Evolutionary conservation across 2,797 vertebrate species (phyloP).

Genomic region (Melanogrammus aeglefinus): DNA sequence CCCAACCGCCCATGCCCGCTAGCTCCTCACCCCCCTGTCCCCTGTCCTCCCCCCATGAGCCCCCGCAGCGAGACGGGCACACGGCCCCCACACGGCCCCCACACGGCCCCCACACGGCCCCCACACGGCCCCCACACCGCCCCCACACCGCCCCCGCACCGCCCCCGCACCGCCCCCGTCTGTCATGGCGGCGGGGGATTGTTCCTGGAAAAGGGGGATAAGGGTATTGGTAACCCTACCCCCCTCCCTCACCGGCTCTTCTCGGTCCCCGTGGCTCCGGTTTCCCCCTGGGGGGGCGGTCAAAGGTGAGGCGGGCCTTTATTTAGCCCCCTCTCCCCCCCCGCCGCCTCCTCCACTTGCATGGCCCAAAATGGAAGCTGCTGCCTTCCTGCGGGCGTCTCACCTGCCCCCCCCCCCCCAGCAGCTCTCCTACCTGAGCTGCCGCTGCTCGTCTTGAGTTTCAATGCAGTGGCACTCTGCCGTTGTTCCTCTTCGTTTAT

Average conservation of each 20-base stretch:
- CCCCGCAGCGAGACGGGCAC: conserved; percentile 22
- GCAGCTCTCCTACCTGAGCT: conserved; percentile 22
- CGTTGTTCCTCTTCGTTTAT: not conserved
- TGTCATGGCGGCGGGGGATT: conserved; percentile 66
- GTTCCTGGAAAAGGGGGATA: conserved; percentile 65
- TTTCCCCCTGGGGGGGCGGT: conserved; percentile 66
- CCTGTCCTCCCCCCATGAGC: conserved; percentile 35
- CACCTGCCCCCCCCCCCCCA: conserved; percentile 24
- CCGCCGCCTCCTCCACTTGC: conserved; percentile 54
- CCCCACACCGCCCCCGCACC: too few species aligned
- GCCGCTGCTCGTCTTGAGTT: not conserved
- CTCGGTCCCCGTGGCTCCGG: conserved; percentile 50
- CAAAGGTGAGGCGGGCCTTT: conserved; percentile 67
- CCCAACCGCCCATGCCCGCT: conserved; percentile 21
- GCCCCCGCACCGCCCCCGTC: conserved; percentile 33
- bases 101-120: conserved; percentile 33
- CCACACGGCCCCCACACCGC: conserved; percentile 33
- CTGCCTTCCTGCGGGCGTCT: conserved; percentile 33
- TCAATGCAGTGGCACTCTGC: conserved; percentile 8
- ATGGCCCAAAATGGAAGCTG: conserved; percentile 54
- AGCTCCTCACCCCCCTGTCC: conserved; percentile 26
- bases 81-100: conserved; percentile 26
- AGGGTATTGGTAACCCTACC: conserved; percentile 59
- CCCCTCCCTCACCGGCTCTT: conserved; percentile 38
- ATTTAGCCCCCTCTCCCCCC: conserved; percentile 65